phyloP scores from a whole-genome alignment of 1,140 invertebrate species.

The Pachypsylla venusta region DNA sequence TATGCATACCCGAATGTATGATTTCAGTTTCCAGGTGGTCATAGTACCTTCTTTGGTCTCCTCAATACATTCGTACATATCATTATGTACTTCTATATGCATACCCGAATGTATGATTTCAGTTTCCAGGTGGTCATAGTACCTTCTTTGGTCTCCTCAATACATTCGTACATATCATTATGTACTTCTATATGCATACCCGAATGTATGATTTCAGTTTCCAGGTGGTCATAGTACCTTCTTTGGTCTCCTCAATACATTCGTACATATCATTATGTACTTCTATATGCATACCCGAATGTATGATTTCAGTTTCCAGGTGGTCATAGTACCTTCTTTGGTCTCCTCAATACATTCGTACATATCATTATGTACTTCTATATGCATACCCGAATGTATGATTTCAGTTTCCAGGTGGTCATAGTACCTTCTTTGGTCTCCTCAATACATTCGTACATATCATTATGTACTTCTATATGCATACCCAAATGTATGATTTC shows the following conservation, averaged over 20 bases:
- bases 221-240: conserved; percentile 70
- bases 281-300: no score
- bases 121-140: conserved; percentile 54
- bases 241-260: conserved; percentile 72
- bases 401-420: conserved; percentile 47
- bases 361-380: no score
- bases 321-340: conserved; percentile 71
- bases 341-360: conserved; percentile 72
- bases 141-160: conserved; percentile 74
- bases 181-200: no score
- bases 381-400: no score
- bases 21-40: conserved; percentile 47
- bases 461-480: no score
- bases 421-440: conserved; percentile 66
- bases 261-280: no score
- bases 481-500: no score
- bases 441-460: conserved; percentile 70
- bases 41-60: conserved; percentile 66
- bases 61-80: conserved; percentile 70
- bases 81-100: no score
- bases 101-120: no score
- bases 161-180: conserved; percentile 62
- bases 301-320: conserved; percentile 39
- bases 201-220: no score
- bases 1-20: no score